Base-by-base conservation (phyloP, 2,113 vertebrate genomes). In the Cyanoramphus novaezelandiae region DNA sequence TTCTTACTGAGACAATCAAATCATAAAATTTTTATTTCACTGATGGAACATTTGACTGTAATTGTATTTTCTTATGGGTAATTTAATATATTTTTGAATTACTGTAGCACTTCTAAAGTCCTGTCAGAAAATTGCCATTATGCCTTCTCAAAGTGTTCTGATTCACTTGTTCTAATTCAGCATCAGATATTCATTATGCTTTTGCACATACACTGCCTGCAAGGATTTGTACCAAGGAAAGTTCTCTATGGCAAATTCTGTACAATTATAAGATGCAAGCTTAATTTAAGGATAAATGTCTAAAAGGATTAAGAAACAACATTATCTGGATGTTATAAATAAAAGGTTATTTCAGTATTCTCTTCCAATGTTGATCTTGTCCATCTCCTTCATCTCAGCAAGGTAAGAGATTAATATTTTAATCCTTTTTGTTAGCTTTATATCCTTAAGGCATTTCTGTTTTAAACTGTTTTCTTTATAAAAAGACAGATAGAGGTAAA, bases 261-360 rank as follows among this genome's bases (percentile, higher is more conserved):
- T 72, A 57, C 17, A 79, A 78, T 86, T 79, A 79, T 90, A 87
- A 84, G 43, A 93, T 76, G 43, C 4, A 80, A 72, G 88, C 8
- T 39, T 91, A 94, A 86, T 77, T 92, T 82, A 94, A 27, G 80
- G 90, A 90, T 91, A 92, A 86, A 78, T 84, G 50, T 57, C 90
- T 85, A 64, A 85, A 90, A 93, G 75, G 77, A 95, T 96, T 93
- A 97, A 94, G 11, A 53, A 65, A 60, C 41, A 76, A 76, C 24
- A 75, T 96, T 85, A 94, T 67, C 70, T 95, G 60, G 23, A 79
- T 93, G 63, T 63, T 55, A 64, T 88, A 90, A 77, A 79, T 70
- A 64, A 97, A 84, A 65, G 52, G n/a, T 71, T 92, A 47, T 72
- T 94, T 86, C 68, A 93, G n/a, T 60, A 69, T 70, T 88, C 20